phyloP scores from a whole-genome alignment of 2,113 vertebrate species.

The Elephantulus edwardii region DNA sequence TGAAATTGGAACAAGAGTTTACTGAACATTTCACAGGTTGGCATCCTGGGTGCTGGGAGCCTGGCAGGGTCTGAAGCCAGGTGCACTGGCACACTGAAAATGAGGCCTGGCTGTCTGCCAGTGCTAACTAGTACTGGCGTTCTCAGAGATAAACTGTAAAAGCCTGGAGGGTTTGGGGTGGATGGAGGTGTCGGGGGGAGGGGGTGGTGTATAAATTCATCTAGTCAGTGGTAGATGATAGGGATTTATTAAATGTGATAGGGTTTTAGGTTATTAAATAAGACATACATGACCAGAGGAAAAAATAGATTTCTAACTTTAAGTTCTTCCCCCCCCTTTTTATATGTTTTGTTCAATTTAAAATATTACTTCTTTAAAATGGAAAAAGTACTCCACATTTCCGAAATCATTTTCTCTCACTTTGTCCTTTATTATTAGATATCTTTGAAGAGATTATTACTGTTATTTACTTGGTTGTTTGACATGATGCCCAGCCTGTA shows the following conservation, averaged over 20 bases:
- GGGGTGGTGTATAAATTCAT: too few relatives aligned
- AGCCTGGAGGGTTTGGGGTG: not conserved
- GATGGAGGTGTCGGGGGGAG: too few relatives aligned
- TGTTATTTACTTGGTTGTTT: not conserved
- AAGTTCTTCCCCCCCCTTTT: not conserved
- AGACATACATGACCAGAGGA: not conserved
- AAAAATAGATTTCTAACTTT: constrained; percentile 15
- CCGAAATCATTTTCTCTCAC: not conserved
- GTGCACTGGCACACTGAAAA: constrained; percentile 3
- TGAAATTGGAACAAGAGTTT: constrained; percentile 98
- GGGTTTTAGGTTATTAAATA: constrained; percentile 30
- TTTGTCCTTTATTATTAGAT: constrained; percentile 28
- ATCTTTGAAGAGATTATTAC: not conserved
- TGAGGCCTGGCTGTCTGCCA: not conserved
- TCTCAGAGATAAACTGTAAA: constrained; percentile 18
- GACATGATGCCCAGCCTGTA: constrained; percentile 11
- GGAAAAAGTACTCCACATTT: not conserved
- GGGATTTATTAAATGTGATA: not conserved
- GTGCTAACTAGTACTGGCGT: not conserved
- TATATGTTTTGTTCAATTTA: constrained; percentile 33
- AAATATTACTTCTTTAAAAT: constrained; percentile 12
- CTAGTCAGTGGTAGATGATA: not conserved
- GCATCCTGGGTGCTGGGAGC: constrained; percentile 59
- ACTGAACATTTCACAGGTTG: constrained; percentile 98
- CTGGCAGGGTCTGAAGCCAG: not conserved